Conservation (phyloP, 2,113 vertebrate genomes). For the Phoenicopterus ruber region DNA sequence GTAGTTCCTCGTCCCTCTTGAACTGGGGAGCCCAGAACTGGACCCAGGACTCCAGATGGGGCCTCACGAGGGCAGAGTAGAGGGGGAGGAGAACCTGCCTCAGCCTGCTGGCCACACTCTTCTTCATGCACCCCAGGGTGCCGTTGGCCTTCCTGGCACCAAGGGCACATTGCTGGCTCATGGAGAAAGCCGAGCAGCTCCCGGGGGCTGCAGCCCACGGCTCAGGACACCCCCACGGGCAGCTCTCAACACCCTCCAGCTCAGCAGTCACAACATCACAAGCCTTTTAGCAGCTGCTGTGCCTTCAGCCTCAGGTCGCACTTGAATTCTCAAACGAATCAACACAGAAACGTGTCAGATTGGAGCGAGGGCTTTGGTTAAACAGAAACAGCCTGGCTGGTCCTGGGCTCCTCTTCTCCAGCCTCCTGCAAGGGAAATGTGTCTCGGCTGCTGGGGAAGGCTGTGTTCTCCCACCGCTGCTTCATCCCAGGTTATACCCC, state of each 20-base stretch:
- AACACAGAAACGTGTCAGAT: not conserved
- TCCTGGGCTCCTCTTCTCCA: not conserved
- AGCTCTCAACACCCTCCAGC: not conserved
- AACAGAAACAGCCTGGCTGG: not conserved
- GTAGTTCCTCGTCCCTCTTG: no score
- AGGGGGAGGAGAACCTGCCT: no score
- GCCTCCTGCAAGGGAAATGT: not conserved
- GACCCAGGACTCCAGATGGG: no score
- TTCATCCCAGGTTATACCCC: not conserved
- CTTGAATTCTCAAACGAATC: not conserved
- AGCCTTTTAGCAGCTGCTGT: not conserved
- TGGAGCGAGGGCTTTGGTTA: not conserved
- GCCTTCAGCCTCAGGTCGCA: not conserved
- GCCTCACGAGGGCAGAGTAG: no score
- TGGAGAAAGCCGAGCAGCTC: not conserved
- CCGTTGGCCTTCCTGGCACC: no score
- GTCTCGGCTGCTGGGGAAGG: not conserved
- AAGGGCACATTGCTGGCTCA: no score
- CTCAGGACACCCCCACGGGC: not conserved
- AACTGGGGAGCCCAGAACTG: no score
- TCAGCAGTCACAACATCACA: not conserved
- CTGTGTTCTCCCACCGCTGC: not conserved
- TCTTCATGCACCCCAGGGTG: no score
- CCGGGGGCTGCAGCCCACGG: not conserved
- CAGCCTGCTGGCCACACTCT: no score